Conservation (phyloP, 2,888 invertebrate species). For the Girardia tigrina region DNA sequence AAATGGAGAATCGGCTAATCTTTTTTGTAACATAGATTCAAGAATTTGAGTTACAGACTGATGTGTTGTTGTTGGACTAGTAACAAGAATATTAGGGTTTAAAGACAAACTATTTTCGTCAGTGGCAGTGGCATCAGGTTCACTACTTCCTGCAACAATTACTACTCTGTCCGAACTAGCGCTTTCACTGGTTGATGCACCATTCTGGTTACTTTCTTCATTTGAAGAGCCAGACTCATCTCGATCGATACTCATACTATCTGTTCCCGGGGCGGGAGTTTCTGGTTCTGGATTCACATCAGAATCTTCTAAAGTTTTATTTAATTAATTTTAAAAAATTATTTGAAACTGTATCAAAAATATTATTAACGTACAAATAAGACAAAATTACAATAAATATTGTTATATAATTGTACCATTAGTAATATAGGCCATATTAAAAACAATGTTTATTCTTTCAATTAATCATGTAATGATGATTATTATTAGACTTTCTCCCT, state of each 20-base stretch:
- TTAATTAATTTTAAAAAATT: not conserved
- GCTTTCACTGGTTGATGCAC: not conserved
- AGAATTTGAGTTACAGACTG: not conserved
- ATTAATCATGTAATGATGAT: too few species aligned
- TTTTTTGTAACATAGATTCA: not conserved
- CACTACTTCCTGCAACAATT: not conserved
- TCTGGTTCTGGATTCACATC: not conserved
- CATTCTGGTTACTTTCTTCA: slow-evolving; percentile 4
- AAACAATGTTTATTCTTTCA: too few species aligned
- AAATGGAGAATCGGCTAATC: slow-evolving; percentile 1
- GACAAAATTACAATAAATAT: not conserved
- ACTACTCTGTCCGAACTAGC: not conserved
- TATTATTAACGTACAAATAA: not conserved
- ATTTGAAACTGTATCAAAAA: not conserved
- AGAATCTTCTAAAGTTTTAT: not conserved
- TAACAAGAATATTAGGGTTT: not conserved
- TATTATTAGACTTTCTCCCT: too few species aligned
- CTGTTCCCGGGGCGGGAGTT: not conserved
- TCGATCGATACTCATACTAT: slow-evolving; percentile 14
- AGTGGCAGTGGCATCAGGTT: not conserved
- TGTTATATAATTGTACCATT: too few species aligned
- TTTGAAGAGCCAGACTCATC: slow-evolving; percentile 2
- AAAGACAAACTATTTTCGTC: not conserved
- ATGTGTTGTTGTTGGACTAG: not conserved
- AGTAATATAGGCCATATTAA: too few species aligned